A percentile compares a stretch with the other conserved stretches of the same genome.
phyloP scores from a whole-genome alignment of 2,797 vertebrate genomes.

The Macrochelys suwanniensis region DNA sequence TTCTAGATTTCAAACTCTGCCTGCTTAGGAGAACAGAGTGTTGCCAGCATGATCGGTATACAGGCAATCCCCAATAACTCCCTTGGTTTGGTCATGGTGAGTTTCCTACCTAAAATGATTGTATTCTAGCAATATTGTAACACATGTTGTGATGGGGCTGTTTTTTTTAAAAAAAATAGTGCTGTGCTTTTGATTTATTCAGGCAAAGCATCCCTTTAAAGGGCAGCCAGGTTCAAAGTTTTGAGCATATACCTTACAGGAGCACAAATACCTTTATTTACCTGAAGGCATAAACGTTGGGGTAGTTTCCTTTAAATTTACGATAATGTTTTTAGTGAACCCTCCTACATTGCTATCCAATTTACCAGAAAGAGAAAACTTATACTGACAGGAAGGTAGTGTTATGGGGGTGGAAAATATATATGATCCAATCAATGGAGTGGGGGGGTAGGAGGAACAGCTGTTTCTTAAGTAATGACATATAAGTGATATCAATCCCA shows the following conservation, averaged over 20 bases:
- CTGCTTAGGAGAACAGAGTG: background rate
- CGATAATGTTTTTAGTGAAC: background rate
- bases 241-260: background rate
- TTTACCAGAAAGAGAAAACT: slow-evolving; percentile 21
- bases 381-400: background rate
- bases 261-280: background rate
- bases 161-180: background rate
- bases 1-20: background rate
- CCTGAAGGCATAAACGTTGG: background rate
- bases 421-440: slow-evolving; percentile 10
- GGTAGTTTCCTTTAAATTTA: background rate
- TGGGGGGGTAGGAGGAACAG: slow-evolving; percentile 40
- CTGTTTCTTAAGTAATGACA: slow-evolving; percentile 67
- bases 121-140: background rate
- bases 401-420: slow-evolving; percentile 19
- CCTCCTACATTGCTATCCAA: background rate
- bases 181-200: background rate
- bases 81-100: background rate
- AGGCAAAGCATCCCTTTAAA: background rate
- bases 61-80: background rate
- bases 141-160: background rate
- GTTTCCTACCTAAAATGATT: background rate
- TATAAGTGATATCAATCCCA: slow-evolving; percentile 62
- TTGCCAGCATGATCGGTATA: background rate
- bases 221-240: background rate